A percentile compares a stretch with the other conserved stretches of the same genome.
Evolutionary conservation across 2,888 invertebrate species (phyloP).

Genomic region (Agrotis exclamationis): DNA sequence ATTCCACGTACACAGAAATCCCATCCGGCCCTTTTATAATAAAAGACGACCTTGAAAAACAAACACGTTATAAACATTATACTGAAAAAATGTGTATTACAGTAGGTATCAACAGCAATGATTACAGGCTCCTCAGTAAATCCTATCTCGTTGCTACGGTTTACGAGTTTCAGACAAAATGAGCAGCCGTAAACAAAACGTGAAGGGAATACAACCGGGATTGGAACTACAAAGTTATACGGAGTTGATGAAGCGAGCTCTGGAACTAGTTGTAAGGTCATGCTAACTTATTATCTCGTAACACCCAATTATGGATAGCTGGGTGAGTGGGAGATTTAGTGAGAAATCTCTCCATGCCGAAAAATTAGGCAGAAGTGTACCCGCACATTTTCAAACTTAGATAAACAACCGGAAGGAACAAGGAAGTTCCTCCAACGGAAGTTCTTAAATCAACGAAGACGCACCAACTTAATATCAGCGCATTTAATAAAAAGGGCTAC

Average conservation of each 20-base stretch:
- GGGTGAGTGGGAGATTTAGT: not conserved
- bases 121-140: constrained; percentile 31
- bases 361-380: not conserved
- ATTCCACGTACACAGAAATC: constrained; percentile 23
- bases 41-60: constrained; percentile 37
- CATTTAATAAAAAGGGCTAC: constrained; percentile 52
- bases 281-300: not conserved
- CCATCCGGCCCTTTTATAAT: constrained; percentile 5
- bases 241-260: not conserved
- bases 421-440: not conserved
- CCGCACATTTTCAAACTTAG: not conserved
- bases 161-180: constrained; percentile 50
- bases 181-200: constrained; percentile 53
- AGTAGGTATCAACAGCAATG: constrained; percentile 21
- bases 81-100: constrained; percentile 26
- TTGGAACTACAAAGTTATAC: not conserved
- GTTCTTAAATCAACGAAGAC: constrained; percentile 29
- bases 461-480: constrained; percentile 28
- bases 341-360: too few relatives aligned
- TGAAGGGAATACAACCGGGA: constrained; percentile 30
- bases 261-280: constrained; percentile 9
- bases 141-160: constrained; percentile 40
- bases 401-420: not conserved
- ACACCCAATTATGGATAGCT: not conserved
- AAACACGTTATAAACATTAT: constrained; percentile 30